Evolutionary conservation across 2,797 vertebrate genomes (phyloP), one percentile per base, ranked within the genome.

Genomic region (Petrocephalus schoutedeni): DNA sequence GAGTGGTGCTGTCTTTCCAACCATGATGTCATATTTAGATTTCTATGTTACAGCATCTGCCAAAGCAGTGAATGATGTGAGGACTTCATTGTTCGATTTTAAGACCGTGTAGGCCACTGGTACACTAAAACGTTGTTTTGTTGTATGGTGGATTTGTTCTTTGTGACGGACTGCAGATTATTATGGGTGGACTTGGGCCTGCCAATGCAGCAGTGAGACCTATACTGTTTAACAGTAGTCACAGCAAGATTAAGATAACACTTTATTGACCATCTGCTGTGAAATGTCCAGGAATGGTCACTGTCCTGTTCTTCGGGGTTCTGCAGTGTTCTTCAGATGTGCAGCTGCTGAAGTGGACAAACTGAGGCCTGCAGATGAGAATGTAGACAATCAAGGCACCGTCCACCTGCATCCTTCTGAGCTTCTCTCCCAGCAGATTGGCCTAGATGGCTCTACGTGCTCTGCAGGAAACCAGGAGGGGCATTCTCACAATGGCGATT

Each of bases 11-110:
- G 71, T 83, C n/a, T 49, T 45, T 57, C 57, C 88, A 93, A 91
- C 54, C 91, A 92, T 74, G 89, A 92, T 74, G 89, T 85, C 10
- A 28, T n/a, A 0, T 93, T 91, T 89, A 92, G 92, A 32, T 92
- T 93, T 77, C 91, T 88, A 3, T 92, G 93, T 88, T 91, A 92
- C 89, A 93, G 92, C 82, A 58, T 87, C 14, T 82, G 90, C 0
- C 92, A 93, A 87, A 71, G 4, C 45, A 61, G 1, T 21, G 84
- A 91, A 71, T 87, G 74, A 49, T 93, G 93, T 88, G 28, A 92
- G 77, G 71, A 87, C 71, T 77, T 41, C 36, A 77, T 77, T 77
- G 71, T 77, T 77, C 41, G 36, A 45, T 77, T 77, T n/a, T 45
- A 19, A 77, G 41, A 77, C 19, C 2, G 71, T 74, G 71, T 41